Base-by-base conservation (phyloP, 2,797 vertebrate species). In the Notolepis coatsorum region DNA sequence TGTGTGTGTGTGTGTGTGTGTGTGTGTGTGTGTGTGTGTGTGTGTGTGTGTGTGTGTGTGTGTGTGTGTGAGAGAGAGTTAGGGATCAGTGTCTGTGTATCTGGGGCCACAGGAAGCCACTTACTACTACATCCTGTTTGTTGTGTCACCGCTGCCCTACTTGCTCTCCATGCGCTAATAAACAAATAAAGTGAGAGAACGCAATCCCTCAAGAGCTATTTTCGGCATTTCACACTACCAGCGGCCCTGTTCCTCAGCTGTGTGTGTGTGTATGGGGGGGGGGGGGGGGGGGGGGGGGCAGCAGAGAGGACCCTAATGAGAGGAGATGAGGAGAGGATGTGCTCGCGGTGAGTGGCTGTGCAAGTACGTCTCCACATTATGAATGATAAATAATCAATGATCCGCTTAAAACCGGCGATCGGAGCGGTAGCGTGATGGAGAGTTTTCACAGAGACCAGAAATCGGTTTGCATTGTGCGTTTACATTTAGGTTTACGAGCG, bases 151-250 rank as follows among this genome's bases (percentile, higher is more conserved):
- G 68, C 75, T 4, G 56, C 71, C 79, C 72, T 64, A 64, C 70
- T 85, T 68, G 67, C 85, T 87, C 74, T 79, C 63, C 61, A 58
- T 76, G 72, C 67, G 50, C 81, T 78, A 72, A 84, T 89, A 82
- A 89, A 88, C 83, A 89, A 84, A 84, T 84, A 80, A 84, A 82
- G 73, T 76, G 73, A 79, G 61, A 71, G 73, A 85, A 79, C 80
- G 80, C 64, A 81, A 82, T 89, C 83, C 82, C 76, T 75, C 74
- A 35, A 76, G 77, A 84, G 78, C 79, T 78, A 79, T 85, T 86
- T 77, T 81, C 77, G 73, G 54, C 60, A 83, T 77, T 88, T 88
- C 84, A 84, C 64, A 27, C 86, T 74, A 78, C 28, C 60, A 50
- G 30, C 63, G 65, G 71, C 74, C 23, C 24, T 78, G 76, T 73